Conservation (phyloP, 2,113 vertebrate genomes). For the Anser brachyrhynchus region DNA sequence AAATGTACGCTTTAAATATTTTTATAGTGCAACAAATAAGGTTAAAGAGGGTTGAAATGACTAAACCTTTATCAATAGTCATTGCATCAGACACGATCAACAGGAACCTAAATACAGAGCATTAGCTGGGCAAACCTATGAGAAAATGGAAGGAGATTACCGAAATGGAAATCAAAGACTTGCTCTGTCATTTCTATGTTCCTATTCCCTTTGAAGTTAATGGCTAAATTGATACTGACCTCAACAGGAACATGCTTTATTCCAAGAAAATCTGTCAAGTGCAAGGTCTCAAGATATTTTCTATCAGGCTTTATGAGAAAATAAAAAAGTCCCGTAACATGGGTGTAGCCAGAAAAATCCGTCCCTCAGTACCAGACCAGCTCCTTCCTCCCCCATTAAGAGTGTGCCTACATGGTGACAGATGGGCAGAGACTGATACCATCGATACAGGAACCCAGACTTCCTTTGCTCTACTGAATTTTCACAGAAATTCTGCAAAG, state of each 20-base stretch:
- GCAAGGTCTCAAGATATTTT: constrained; percentile 45
- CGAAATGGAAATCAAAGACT: constrained; percentile 62
- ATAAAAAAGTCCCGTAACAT: rapidly evolving
- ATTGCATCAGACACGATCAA: constrained; percentile 42
- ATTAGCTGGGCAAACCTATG: neutral
- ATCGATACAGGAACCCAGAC: neutral
- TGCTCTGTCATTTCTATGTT: constrained; percentile 54
- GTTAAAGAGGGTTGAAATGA: constrained; percentile 42
- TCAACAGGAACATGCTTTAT: constrained; percentile 46
- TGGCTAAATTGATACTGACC: constrained; percentile 66
- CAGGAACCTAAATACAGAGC: constrained; percentile 13
- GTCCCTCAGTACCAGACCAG: neutral
- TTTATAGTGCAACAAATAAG: constrained; percentile 1
- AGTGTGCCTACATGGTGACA: neutral
- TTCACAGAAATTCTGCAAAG: neutral
- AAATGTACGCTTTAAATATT: neutral
- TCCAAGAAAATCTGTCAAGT: constrained; percentile 49
- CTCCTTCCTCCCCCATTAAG: neutral
- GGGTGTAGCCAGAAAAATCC: neutral
- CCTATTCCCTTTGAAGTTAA: constrained; percentile 66
- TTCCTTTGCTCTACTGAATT: neutral
- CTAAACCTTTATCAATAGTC: constrained; percentile 23
- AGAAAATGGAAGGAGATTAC: constrained; percentile 62
- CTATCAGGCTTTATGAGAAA: constrained; percentile 9
- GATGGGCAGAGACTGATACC: neutral